These are phyloP conservation scores for Labia minor DNA, from an alignment of 2,888 invertebrate species.

Conservation along the genomic window DNA sequence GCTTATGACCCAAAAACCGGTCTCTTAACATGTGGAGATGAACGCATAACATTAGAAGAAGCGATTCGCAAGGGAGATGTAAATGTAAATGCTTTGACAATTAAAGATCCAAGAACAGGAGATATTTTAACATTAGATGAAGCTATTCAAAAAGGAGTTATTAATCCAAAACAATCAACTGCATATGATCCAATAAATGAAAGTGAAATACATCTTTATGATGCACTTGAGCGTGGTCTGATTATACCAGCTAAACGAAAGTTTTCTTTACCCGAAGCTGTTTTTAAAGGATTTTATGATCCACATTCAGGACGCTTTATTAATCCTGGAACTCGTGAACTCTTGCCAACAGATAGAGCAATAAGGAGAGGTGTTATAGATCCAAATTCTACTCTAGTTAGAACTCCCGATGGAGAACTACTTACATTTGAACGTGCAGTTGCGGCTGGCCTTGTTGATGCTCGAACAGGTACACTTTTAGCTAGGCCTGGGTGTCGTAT, in stretches of 20 bases:
- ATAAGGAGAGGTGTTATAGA: constrained; percentile 76
- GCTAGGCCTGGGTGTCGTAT: constrained; percentile 47
- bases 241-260: constrained; percentile 72
- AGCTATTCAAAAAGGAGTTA: constrained; percentile 62
- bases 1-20: constrained; percentile 67
- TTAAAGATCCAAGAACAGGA: constrained; percentile 67
- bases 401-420: constrained; percentile 61
- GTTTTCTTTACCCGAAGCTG: constrained; percentile 75
- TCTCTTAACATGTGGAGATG: constrained; percentile 48
- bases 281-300: constrained; percentile 86
- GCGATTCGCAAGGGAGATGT: constrained; percentile 65
- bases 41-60: constrained; percentile 57
- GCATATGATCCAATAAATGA: constrained; percentile 65
- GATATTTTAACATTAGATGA: constrained; percentile 70
- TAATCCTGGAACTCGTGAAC: constrained; percentile 67
- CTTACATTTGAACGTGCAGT: constrained; percentile 76
- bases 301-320: constrained; percentile 71
- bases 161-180: constrained; percentile 70
- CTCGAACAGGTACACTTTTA: constrained; percentile 58
- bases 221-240: constrained; percentile 73
- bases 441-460: constrained; percentile 63
- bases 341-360: constrained; percentile 69
- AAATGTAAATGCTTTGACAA: constrained; percentile 62
- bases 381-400: constrained; percentile 74
- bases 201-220: constrained; percentile 62